These are phyloP conservation scores for Gasterosteus nipponicus DNA, from an alignment of 2,113 vertebrate species.

Conservation along the genomic window DNA sequence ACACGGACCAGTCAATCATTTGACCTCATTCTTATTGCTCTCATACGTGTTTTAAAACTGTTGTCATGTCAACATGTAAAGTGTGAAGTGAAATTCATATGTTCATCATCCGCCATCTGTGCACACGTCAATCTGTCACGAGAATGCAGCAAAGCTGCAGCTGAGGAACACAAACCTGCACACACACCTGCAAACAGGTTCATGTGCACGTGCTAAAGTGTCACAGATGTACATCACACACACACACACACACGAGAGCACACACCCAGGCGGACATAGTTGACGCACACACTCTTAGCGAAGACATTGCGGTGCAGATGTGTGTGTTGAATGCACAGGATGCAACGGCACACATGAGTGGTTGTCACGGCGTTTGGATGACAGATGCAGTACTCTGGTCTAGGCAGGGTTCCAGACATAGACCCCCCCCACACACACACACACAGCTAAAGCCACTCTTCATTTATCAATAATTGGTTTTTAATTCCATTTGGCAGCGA, in stretches of 20 bases:
- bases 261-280: conserved; percentile 55
- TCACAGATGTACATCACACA: conserved; percentile 53
- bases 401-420: conserved; percentile 65
- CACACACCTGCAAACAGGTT: conserved; percentile 53
- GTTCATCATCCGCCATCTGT: conserved; percentile 65
- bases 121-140: conserved; percentile 64
- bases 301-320: conserved; percentile 65
- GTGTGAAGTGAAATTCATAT: conserved; percentile 66
- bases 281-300: conserved; percentile 33
- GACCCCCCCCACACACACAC: conserved; percentile 28
- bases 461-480: conserved; percentile 79
- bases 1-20: conserved; percentile 24
- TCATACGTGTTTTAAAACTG: conserved; percentile 37
- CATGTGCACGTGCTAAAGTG: conserved; percentile 45
- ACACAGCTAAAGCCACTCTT: conserved; percentile 68
- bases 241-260: conserved; percentile 40
- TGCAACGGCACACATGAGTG: conserved; percentile 71
- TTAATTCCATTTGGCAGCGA: conserved; percentile 76
- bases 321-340: conserved; percentile 75
- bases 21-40: neutral
- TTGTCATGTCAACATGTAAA: conserved; percentile 50
- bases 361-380: conserved; percentile 70
- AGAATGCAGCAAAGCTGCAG: conserved; percentile 18
- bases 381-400: conserved; percentile 74
- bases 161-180: conserved; percentile 26